Evolutionary conservation across 2,797 vertebrate genomes (phyloP).

Genomic region (Pristis pectinata): DNA sequence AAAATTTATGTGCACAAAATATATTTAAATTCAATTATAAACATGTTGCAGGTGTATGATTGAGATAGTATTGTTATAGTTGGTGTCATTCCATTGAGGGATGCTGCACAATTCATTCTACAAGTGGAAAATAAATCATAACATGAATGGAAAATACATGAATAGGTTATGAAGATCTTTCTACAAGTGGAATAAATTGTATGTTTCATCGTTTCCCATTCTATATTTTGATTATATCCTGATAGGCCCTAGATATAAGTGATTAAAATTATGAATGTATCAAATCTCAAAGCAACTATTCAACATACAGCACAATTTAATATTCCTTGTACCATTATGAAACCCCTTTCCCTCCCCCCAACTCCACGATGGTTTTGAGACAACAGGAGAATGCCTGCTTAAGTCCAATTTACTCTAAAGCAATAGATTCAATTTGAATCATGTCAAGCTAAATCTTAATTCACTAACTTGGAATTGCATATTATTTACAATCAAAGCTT

Average conservation of each 20-base stretch:
- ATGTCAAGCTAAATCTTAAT: neutral
- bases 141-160: constrained; percentile 16
- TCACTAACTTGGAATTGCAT: constrained; percentile 8
- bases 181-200: constrained; percentile 25
- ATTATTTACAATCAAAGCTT: neutral
- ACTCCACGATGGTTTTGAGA: neutral
- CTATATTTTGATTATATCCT: constrained; percentile 26
- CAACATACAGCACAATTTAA: constrained; percentile 8
- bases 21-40: constrained; percentile 21
- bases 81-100: neutral
- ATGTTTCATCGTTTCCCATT: constrained; percentile 21
- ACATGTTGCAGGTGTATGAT: neutral
- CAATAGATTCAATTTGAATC: constrained; percentile 20
- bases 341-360: neutral
- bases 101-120: constrained; percentile 24
- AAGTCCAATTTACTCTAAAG: constrained; percentile 17
- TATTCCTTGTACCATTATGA: constrained; percentile 17
- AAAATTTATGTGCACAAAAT: constrained; percentile 24
- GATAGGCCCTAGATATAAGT: constrained; percentile 13
- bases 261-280: constrained; percentile 28
- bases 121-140: constrained; percentile 34
- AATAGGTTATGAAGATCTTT: constrained; percentile 30
- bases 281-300: constrained; percentile 26
- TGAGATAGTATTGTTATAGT: constrained; percentile 25
- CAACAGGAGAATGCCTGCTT: constrained; percentile 11